A percentile compares a stretch with the other conserved stretches of the same genome.
Conservation (phyloP, 2,888 invertebrate species). For the Pseudococcus jackbeardsleyi region DNA sequence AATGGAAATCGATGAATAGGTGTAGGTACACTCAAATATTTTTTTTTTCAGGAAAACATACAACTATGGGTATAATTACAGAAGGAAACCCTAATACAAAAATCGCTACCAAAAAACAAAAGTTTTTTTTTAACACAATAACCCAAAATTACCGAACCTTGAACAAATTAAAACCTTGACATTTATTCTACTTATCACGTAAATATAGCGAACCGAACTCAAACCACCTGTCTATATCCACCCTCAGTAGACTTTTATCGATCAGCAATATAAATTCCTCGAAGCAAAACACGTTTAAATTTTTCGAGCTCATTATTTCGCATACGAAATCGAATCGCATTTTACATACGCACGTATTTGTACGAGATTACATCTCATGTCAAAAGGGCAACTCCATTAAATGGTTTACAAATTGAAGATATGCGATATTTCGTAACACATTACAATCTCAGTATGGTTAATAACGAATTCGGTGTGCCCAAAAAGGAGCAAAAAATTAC, state of each 20-base stretch:
- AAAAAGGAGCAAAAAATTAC: background rate
- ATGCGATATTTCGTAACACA: background rate
- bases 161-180: background rate
- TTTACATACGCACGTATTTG: background rate
- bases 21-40: too few species aligned
- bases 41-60: too few species aligned
- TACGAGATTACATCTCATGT: background rate
- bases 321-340: background rate
- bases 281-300: background rate
- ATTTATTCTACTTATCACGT: background rate
- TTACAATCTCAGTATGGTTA: background rate
- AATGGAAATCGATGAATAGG: too few species aligned
- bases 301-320: background rate
- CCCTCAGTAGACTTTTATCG: background rate
- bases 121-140: background rate
- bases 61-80: too few species aligned
- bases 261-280: background rate
- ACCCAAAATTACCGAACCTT: background rate
- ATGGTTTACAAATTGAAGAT: background rate
- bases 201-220: too few species aligned
- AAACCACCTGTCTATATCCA: background rate
- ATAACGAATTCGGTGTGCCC: background rate
- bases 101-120: background rate
- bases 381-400: constrained; percentile 30
- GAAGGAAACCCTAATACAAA: too few species aligned